Evolutionary conservation across 2,888 invertebrate species (phyloP).

Genomic region (Cryptosula pallasiana): DNA sequence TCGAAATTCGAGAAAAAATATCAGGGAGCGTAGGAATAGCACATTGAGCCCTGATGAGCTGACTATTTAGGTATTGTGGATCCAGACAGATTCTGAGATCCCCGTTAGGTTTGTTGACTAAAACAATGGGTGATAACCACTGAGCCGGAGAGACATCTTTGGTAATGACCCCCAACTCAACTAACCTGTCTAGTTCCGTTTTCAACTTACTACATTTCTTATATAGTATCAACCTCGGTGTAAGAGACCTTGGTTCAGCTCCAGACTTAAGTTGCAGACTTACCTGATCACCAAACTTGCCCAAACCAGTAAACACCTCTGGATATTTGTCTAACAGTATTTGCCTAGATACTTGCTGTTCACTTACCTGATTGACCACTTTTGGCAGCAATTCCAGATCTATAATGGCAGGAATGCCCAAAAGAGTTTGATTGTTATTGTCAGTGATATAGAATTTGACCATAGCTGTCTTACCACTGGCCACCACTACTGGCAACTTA

Average conservation of each 20-base stretch:
- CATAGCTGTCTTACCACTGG: not conserved
- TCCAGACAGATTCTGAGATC: not conserved
- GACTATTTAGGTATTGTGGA: constrained; percentile 4
- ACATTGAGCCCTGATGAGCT: constrained; percentile 11
- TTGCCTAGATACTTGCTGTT: not conserved
- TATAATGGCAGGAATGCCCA: not conserved
- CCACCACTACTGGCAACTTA: not conserved
- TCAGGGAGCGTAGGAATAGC: not conserved
- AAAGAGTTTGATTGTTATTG: constrained; percentile 7
- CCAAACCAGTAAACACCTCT: not conserved
- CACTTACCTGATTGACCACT: not conserved
- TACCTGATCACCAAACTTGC: not conserved
- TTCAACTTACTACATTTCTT: not conserved
- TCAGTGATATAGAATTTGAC: constrained; percentile 12
- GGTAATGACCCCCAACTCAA: not conserved
- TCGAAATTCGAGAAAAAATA: not conserved
- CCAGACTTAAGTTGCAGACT: not conserved
- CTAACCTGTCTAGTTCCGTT: not conserved
- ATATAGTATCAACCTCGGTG: not conserved
- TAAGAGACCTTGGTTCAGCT: not conserved
- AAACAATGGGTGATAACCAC: not conserved
- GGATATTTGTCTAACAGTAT: not conserved
- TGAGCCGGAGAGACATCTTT: not conserved
- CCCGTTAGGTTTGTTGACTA: constrained; percentile 4
- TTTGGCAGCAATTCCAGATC: constrained; percentile 5